Percentiles rank a stretch among this genome's conserved stretches.
phyloP scores from a whole-genome alignment of 2,797 vertebrate species.

The Leptodactylus fallax region DNA sequence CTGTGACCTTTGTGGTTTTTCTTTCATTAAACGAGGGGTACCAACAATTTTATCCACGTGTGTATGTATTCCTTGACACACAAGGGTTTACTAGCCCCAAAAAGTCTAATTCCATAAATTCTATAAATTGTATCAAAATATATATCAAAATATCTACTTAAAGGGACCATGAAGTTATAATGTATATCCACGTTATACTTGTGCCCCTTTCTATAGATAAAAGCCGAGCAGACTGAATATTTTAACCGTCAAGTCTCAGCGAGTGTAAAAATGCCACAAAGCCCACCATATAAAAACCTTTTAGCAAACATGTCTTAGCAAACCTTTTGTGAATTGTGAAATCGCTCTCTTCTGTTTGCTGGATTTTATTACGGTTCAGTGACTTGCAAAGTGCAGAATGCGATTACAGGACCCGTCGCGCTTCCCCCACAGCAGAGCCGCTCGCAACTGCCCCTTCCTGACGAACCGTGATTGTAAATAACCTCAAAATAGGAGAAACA shows the following conservation, averaged over 20 bases:
- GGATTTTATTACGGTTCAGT: constrained; percentile 53
- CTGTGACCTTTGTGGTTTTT: no score
- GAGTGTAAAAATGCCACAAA: constrained; percentile 33
- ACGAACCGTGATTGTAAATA: constrained; percentile 48
- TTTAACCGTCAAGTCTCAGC: background rate
- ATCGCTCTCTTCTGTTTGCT: constrained; percentile 21
- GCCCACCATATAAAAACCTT: constrained; percentile 11
- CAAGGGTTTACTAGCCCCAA: no score
- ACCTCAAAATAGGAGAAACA: constrained; percentile 33
- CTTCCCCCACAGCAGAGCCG: constrained; percentile 5
- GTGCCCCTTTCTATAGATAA: background rate
- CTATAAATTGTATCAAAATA: background rate
- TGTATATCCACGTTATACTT: background rate
- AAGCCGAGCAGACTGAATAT: background rate
- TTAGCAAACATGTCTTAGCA: constrained; percentile 23
- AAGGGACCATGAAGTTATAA: background rate
- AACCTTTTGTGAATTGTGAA: constrained; percentile 8
- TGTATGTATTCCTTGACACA: no score
- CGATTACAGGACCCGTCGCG: constrained; percentile 43
- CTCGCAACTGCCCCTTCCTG: constrained; percentile 46
- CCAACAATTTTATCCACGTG: no score
- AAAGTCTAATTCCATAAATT: no score
- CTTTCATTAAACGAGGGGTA: no score
- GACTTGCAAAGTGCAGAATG: constrained; percentile 51
- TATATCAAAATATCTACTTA: background rate